Evolutionary conservation across 2,113 vertebrate genomes (phyloP), one percentile per base, ranked within the genome.

Genomic region (Platysternon megacephalum): DNA sequence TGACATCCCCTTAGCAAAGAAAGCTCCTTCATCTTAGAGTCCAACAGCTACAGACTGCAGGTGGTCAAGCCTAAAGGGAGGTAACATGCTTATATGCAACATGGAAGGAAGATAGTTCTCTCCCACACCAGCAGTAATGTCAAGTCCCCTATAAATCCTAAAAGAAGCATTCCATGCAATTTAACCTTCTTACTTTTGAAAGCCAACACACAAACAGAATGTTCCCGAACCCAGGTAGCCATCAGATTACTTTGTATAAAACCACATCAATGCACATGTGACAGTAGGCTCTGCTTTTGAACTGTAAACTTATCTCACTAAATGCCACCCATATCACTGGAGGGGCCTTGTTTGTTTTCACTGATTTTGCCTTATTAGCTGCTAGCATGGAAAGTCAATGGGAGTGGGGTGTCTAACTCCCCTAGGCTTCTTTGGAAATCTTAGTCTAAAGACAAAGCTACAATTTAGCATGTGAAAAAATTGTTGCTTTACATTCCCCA

Each of bases 401-500:
- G n/a, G 85, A 39, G 78, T 24, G 81, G 44, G 22, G 0, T 1
- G 32, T 32, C 80, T 56, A 74, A 11, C 12, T 4, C 56, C 17
- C 24, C 90, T 56, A 88, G 46, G 11, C 29, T 84, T 5, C 29
- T 32, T 72, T 78, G 85, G 79, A 82, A 96, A 93, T 42, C 56
- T 49, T 48, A 29, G 17, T 68, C 95, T 96, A 97, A 95, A 95
- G 81, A 53, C 90, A 84, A 91, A 95, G 92, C 79, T 95, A 52
- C 76, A 97, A 91, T 95, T 39, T 86, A 85, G 84, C 94, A 91
- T 97, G 96, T 95, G 96, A 95, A 95, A 44, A 82, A 96, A 96
- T 91, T 93, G 88, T 95, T 91, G 82, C 94, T 97, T 96, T 95
- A 94, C 35, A 2, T 7, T 22, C 58, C 85, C 61, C 90, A 95